Base-by-base conservation (phyloP, 2,888 invertebrate species). In the Magallana nippona region DNA sequence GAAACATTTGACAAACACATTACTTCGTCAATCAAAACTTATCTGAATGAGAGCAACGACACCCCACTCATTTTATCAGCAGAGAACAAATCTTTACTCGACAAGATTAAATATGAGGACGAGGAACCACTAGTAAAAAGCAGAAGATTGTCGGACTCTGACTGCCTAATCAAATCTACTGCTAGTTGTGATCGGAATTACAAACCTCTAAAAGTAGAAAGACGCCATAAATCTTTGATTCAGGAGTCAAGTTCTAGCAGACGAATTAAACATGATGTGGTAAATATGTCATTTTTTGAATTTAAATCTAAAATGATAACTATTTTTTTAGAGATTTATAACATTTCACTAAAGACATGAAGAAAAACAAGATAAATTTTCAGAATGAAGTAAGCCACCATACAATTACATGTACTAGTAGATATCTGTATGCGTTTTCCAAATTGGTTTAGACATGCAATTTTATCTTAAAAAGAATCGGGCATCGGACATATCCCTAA, bases 1-100 rank as follows among this genome's bases (percentile, higher is more conserved):
- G 71, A 71, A 71, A 71, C 71, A 27, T 71, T 71, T 32, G 71
- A 71, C 71, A 71, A 71, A 27, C 71, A 71, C 27, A 71, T 71
- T 22, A 71, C 71, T 10, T 71, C 71, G 22, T 71, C 71, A 71
- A 71, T 71, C 71, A 71, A 71, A 27, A 71, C 71, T 27, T 71
- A 71, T 27, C 32, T 71, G 15, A 71, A 71, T 27, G 71, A 71
- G 17, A 71, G 32, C 32, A 22, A 22, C 32, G 71, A 71, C 22
- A 71, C 71, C 22, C 13, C 71, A 11, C 22, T 71, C 27, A 71
- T 27, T 27, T 71, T 71, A 27, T 71, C 71, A 13, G 13, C 15
- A 71, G 71, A 71, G 32, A 27, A 71, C 27, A 22, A 71, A 32
- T 22, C 71, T 11, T 1, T 15, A 13, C 32, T 71, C 5, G 15